Evolutionary conservation across 2,888 invertebrate genomes (phyloP).

Genomic region (Monoplex corrugatus): DNA sequence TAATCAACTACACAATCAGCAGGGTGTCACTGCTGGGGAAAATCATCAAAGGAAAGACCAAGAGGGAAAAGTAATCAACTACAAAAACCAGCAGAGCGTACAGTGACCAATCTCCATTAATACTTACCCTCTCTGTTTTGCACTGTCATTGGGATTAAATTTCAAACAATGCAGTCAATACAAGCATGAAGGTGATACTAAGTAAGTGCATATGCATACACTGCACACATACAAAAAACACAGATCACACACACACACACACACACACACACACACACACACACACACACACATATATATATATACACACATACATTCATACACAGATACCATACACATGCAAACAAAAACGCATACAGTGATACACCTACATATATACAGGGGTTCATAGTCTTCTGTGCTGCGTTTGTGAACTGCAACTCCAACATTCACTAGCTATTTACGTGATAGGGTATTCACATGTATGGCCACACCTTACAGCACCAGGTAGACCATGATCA

Average conservation of each 20-base stretch:
- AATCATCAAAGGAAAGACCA: not conserved
- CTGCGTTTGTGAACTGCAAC: too few species aligned
- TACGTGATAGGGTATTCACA: too few species aligned
- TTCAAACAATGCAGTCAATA: conserved; percentile 8
- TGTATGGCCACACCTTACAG: too few species aligned
- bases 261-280: conserved; percentile 22
- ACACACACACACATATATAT: not conserved
- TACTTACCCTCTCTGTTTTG: conserved; percentile 23
- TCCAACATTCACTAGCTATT: too few species aligned
- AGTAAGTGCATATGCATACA: not conserved
- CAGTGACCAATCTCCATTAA: not conserved
- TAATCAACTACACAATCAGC: too few species aligned
- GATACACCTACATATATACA: too few species aligned
- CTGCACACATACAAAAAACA: not conserved
- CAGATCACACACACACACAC: not conserved
- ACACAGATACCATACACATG: not conserved
- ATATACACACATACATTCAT: not conserved
- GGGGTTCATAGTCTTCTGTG: too few species aligned
- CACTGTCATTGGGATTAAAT: conserved; percentile 30
- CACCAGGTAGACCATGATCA: too few species aligned
- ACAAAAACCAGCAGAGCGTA: not conserved
- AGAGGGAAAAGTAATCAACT: not conserved
- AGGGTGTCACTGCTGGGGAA: not conserved
- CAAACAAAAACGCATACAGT: not conserved
- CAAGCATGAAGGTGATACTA: not conserved